Conservation (phyloP, 2,797 vertebrate species). For the Cuniculus paca region DNA sequence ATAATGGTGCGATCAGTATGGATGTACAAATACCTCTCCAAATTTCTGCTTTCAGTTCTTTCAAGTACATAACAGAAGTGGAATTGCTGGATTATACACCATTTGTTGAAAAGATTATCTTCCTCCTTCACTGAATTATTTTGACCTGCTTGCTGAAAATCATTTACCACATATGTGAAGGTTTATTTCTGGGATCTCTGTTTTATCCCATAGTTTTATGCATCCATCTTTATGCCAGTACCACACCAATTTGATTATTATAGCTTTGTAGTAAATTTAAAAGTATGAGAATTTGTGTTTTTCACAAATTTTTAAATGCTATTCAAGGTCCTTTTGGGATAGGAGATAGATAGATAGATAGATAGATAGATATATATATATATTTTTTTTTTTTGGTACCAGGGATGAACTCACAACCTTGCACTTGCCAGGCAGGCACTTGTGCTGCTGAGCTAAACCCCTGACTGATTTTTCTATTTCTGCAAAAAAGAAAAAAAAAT, state of each 20-base stretch:
- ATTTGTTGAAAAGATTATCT: background rate
- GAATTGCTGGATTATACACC: background rate
- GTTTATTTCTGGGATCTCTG: background rate
- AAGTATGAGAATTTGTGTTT: slow-evolving; percentile 3
- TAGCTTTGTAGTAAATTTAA: background rate
- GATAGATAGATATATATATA: no score
- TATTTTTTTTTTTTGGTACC: no score
- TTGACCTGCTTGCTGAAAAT: background rate
- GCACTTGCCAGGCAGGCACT: no score
- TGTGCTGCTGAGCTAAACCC: no score
- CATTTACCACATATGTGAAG: background rate
- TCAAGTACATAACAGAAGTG: background rate
- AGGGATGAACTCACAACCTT: no score
- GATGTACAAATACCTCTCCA: background rate
- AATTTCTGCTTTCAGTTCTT: background rate
- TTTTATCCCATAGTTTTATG: background rate
- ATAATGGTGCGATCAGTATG: background rate
- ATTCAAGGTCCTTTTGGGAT: background rate
- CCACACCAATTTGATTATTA: background rate
- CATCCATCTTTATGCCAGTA: background rate
- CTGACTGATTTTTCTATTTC: background rate
- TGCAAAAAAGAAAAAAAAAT: background rate
- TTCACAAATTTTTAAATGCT: background rate
- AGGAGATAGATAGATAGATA: no score
- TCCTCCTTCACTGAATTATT: background rate